phyloP scores from a whole-genome alignment of 2,888 invertebrate species.

The Athetis lepigone region DNA sequence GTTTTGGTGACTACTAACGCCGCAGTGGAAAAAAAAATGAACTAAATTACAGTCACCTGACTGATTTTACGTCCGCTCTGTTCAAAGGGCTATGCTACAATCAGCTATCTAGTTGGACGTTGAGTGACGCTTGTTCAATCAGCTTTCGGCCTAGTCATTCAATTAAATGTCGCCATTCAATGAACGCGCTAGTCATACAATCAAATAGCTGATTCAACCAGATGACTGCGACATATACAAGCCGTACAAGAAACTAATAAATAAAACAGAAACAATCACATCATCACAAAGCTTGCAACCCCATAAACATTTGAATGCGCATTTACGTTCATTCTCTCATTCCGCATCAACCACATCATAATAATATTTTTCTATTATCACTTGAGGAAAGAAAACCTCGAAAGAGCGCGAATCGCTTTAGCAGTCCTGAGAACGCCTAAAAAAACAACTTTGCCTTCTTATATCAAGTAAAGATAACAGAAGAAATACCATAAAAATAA shows the following conservation, averaged over 20 bases:
- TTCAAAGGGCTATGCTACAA: too few species aligned
- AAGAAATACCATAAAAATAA: slow-evolving; percentile 77
- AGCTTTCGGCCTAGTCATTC: too few species aligned
- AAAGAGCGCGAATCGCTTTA: slow-evolving; percentile 71
- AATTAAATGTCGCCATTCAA: too few species aligned
- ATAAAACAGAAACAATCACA: slow-evolving; percentile 47
- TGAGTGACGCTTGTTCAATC: too few species aligned
- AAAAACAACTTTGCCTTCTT: slow-evolving; percentile 74
- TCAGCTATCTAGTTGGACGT: too few species aligned
- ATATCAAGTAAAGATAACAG: slow-evolving; percentile 76
- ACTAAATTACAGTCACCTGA: too few species aligned
- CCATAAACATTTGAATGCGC: slow-evolving; percentile 57
- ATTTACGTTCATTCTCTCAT: slow-evolving; percentile 54
- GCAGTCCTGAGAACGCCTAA: slow-evolving; percentile 67
- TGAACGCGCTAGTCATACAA: too few species aligned
- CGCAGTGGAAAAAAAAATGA: too few species aligned
- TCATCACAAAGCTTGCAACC: slow-evolving; percentile 43
- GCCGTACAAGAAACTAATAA: slow-evolving; percentile 8
- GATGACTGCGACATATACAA: too few species aligned
- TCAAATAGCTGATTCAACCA: too few species aligned
- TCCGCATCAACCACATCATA: slow-evolving; percentile 64
- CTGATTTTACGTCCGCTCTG: too few species aligned
- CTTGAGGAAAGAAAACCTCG: slow-evolving; percentile 58
- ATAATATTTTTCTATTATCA: slow-evolving; percentile 64
- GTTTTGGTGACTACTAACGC: too few species aligned